These are phyloP conservation scores for Nineta flava DNA, from an alignment of 2,888 invertebrate genomes.

Conservation along the genomic window DNA sequence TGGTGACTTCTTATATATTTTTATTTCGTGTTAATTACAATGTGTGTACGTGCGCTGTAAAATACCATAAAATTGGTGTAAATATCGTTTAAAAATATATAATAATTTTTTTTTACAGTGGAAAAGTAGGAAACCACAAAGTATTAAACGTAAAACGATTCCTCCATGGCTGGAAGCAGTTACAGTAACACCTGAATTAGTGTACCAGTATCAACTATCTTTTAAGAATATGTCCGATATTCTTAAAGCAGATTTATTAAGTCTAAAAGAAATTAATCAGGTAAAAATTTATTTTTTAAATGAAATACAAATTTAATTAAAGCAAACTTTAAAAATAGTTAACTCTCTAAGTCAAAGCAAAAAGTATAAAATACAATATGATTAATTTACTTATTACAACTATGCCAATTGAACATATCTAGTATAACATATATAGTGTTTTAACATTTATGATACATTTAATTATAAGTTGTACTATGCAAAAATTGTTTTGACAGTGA, in stretches of 20 bases:
- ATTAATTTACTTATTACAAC: too few relatives aligned
- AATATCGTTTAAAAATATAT: neutral
- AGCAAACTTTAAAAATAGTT: neutral
- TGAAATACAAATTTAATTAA: neutral
- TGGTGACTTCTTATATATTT: too few relatives aligned
- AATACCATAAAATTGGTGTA: too few relatives aligned
- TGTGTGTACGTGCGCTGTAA: too few relatives aligned
- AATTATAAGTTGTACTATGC: too few relatives aligned
- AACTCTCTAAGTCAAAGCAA: too few relatives aligned
- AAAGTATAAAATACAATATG: too few relatives aligned
- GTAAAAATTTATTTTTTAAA: slow-evolving; percentile 19
- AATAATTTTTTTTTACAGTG: neutral
- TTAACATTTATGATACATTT: too few relatives aligned
- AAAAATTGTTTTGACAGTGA: too few relatives aligned
- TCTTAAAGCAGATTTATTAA: slow-evolving; percentile 40
- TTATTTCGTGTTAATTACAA: too few relatives aligned
- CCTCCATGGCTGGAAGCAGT: slow-evolving; percentile 55
- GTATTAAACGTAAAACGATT: slow-evolving; percentile 29
- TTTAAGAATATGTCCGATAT: slow-evolving; percentile 41
- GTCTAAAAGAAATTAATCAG: slow-evolving; percentile 37
- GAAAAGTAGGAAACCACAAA: slow-evolving; percentile 22
- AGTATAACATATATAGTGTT: too few relatives aligned
- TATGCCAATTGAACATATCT: too few relatives aligned
- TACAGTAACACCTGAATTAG: slow-evolving; percentile 44
- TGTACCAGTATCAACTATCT: slow-evolving; percentile 51